Evolutionary conservation across 2,888 invertebrate genomes (phyloP), one percentile per base, ranked within the genome.

Genomic region (Xylophagus ater): DNA sequence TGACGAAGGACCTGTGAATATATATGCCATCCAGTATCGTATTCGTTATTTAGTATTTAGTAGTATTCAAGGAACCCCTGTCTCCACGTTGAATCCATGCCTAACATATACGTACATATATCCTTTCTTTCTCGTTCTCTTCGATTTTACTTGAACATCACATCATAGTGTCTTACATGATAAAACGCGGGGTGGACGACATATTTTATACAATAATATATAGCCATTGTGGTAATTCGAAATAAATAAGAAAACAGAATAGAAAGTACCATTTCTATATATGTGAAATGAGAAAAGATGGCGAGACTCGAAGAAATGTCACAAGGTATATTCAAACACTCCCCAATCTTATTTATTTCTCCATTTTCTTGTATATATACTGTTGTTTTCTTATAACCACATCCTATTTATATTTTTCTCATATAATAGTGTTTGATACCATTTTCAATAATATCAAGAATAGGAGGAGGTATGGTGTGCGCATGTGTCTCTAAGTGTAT

Each of bases 41-140:
- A 37, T 43, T 43, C 43, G 43, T 43, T 43, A 43, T 43, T 43
- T 43, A 43, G 43, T 43, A 37, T 43, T 43, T 40, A 43, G 43
- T 43, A 43, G 43, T 12, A n/a, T n/a, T n/a, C n/a, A n/a, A n/a
- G n/a, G n/a, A n/a, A n/a, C n/a, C n/a, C n/a, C n/a, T n/a, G n/a
- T n/a, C n/a, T n/a, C n/a, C n/a, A n/a, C n/a, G n/a, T n/a, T n/a
- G n/a, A n/a, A n/a, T n/a, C n/a, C n/a, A n/a, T n/a, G n/a, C n/a
- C n/a, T n/a, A n/a, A n/a, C n/a, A n/a, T n/a, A n/a, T n/a, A n/a
- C n/a, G n/a, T n/a, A n/a, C n/a, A n/a, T n/a, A n/a, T n/a, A n/a
- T n/a, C n/a, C n/a, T n/a, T n/a, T n/a, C n/a, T n/a, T n/a, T n/a
- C n/a, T n/a, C n/a, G n/a, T n/a, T n/a, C n/a, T n/a, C n/a, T n/a